Percentiles rank a stretch among this genome's conserved stretches.
These are phyloP conservation scores for Dinomys branickii DNA, from an alignment of 2,113 vertebrate species.

Conservation along the genomic window DNA sequence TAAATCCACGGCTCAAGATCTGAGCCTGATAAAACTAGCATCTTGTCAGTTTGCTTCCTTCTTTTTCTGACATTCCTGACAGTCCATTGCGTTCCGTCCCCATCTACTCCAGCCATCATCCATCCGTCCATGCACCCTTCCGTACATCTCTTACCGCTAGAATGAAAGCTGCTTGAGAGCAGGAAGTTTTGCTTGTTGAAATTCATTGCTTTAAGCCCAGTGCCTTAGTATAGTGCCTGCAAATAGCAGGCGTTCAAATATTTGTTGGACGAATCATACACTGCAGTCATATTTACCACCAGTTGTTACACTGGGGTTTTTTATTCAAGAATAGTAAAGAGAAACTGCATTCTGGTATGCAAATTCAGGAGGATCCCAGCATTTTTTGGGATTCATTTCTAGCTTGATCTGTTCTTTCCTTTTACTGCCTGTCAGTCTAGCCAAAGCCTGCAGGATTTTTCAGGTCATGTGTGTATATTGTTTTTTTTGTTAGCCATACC, in stretches of 20 bases:
- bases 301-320: neutral
- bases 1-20: neutral
- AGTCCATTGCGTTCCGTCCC: neutral
- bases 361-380: slow-evolving; percentile 27
- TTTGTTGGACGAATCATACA: slow-evolving; percentile 34
- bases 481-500: neutral
- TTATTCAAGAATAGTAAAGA: slow-evolving; percentile 47
- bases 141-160: neutral
- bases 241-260: neutral
- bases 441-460: neutral
- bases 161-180: slow-evolving; percentile 49
- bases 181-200: neutral
- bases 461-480: too few species aligned
- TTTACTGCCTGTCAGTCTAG: slow-evolving; percentile 2
- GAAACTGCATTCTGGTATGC: slow-evolving; percentile 25
- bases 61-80: neutral
- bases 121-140: too few species aligned
- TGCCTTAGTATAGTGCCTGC: neutral
- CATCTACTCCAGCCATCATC: too few species aligned
- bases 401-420: neutral
- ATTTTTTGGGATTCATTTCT: slow-evolving; percentile 43
- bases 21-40: neutral
- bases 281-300: neutral
- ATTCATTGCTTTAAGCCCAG: slow-evolving; percentile 12
- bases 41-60: neutral